Percentiles rank a stretch among this genome's conserved stretches.
Evolutionary conservation across 1,140 invertebrate genomes (phyloP).

Genomic region (Popillia japonica): DNA sequence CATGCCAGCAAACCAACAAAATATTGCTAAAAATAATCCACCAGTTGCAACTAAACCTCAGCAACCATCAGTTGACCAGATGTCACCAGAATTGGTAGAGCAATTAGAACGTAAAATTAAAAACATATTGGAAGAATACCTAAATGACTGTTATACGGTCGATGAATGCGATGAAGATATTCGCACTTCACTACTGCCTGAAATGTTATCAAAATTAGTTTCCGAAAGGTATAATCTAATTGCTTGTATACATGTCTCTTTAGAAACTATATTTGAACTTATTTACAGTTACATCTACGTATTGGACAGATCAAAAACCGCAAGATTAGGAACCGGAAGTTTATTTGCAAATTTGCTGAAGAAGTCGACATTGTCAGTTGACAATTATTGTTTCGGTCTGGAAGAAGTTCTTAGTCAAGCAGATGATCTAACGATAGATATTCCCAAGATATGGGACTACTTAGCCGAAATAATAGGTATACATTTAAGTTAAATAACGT

Average conservation of each 20-base stretch:
- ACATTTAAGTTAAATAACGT: not conserved
- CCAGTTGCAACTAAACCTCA: conserved; percentile 36
- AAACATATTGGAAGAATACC: conserved; percentile 56
- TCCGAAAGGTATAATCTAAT: conserved; percentile 49
- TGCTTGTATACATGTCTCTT: not conserved
- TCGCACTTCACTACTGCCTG: conserved; percentile 44
- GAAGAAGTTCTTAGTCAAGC: conserved; percentile 65
- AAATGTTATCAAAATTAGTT: conserved; percentile 48
- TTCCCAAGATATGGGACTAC: conserved; percentile 78
- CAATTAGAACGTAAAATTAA: conserved; percentile 54
- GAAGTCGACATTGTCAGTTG: conserved; percentile 56
- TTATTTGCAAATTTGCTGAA: conserved; percentile 59
- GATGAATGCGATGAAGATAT: conserved; percentile 53
- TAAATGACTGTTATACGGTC: conserved; percentile 49
- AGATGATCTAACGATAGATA: conserved; percentile 76
- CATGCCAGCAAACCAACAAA: not conserved
- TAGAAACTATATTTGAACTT: conserved; percentile 36
- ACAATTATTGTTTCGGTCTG: conserved; percentile 62
- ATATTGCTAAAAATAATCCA: conserved; percentile 9
- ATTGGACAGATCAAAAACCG: conserved; percentile 58
- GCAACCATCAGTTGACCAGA: conserved; percentile 37
- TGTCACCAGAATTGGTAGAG: conserved; percentile 46
- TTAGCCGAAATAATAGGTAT: conserved; percentile 72
- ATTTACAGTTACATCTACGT: conserved; percentile 51
- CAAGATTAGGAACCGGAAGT: conserved; percentile 58